These are phyloP conservation scores for Cheilosia vulpina DNA, from an alignment of 2,888 invertebrate genomes.

Conservation along the genomic window DNA sequence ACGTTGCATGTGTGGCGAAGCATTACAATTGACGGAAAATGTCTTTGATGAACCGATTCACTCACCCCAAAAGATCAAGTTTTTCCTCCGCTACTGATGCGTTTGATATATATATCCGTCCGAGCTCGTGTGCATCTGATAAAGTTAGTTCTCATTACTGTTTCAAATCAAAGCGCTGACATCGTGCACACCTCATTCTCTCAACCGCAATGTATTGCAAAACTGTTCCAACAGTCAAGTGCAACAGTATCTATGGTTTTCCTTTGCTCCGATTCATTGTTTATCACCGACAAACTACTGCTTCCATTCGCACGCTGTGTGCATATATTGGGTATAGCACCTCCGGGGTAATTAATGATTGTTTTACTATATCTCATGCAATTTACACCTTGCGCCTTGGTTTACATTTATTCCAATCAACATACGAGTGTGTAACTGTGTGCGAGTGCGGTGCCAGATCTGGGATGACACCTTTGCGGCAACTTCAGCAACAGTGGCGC, in stretches of 20 bases:
- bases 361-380: conserved; percentile 37
- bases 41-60: too few relatives aligned
- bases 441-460: conserved; percentile 13
- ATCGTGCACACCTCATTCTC: conserved; percentile 16
- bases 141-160: not conserved
- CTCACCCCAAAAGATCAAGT: too few relatives aligned
- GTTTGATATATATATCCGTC: not conserved
- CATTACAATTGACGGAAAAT: too few relatives aligned
- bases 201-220: conserved; percentile 15
- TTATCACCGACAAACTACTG: conserved; percentile 3
- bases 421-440: not conserved
- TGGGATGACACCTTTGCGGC: conserved; percentile 28
- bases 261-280: conserved; percentile 29
- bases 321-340: not conserved
- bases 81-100: too few relatives aligned
- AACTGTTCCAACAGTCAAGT: conserved; percentile 40
- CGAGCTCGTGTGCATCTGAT: conserved; percentile 1
- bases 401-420: conserved; percentile 43
- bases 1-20: too few relatives aligned
- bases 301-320: not conserved
- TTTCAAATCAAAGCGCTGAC: conserved; percentile 6
- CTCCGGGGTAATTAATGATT: conserved; percentile 42
- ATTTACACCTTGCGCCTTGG: conserved; percentile 44
- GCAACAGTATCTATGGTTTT: conserved; percentile 1
- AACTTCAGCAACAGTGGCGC: not conserved